Base-by-base conservation (phyloP, 2,888 invertebrate species). In the Ecliptopera silaceata region DNA sequence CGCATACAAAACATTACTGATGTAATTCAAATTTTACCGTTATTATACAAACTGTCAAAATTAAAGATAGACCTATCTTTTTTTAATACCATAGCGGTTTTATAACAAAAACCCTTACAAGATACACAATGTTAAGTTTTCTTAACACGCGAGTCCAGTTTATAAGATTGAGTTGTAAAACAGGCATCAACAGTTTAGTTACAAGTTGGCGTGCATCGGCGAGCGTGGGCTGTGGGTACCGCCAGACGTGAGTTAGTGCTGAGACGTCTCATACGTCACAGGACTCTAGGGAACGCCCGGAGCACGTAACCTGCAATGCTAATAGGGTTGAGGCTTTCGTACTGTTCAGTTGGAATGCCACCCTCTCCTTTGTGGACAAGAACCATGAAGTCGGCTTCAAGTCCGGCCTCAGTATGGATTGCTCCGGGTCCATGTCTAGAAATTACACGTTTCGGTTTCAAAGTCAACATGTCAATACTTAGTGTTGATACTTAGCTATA, bases 261-360 rank as follows among this genome's bases (percentile, higher is more conserved):
- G 46, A 61, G 56, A 39, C 55, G 63, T 26, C 69, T 69, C 68
- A 72, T 78, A 75, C 73, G 74, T 79, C 77, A 77, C 73, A 22
- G 46, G 60, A 59, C 75, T 70, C 66, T 47, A 52, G 75, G 75
- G 72, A 74, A 48, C 49, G 59, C 66, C 66, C 17, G 12, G 64
- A 70, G 59, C 5, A 68, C 52, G 72, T 72, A 68, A 67, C 60
- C 17, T 51, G 45, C 42, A 20, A 22, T 5, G 18, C 18, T 36
- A 49, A 38, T 26, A 38, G 15, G 36, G 15, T 38, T 38, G 12
- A 12, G 22, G 34, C 34, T 36, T 36, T 15, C 8, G 15, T 36
- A 36, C 15, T 36, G 15, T 34, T 13, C 26, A 13, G 12, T 34
- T 34, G 12, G 6, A 34, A 34, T 13, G n/a, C 2, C 6, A 2